Conservation (phyloP, 2,113 vertebrate genomes). For the Coturnix japonica region DNA sequence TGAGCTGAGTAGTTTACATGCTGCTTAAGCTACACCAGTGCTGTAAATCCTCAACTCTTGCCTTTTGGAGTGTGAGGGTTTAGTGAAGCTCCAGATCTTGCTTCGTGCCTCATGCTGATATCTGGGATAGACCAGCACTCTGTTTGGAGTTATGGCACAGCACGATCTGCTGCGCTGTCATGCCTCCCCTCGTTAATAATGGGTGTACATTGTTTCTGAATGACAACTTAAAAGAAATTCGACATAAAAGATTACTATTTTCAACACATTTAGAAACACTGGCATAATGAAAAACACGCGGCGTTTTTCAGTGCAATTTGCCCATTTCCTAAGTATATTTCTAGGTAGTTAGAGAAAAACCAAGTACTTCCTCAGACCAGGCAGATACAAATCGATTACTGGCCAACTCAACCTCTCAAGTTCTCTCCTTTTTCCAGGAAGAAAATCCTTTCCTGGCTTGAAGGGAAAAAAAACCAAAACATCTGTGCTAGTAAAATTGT, state of each 20-base stretch:
- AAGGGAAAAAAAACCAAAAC: neutral
- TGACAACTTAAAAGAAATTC: conserved; percentile 4
- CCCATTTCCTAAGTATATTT: neutral
- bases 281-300: conserved; percentile 35
- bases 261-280: neutral
- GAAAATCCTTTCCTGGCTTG: neutral
- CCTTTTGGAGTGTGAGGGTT: accelerated
- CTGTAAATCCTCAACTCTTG: neutral
- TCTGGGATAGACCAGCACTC: neutral
- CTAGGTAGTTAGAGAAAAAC: conserved; percentile 24
- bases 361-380: conserved; percentile 33
- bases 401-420: conserved; percentile 23
- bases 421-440: conserved; percentile 9
- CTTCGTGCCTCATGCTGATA: neutral
- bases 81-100: neutral
- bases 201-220: neutral
- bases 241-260: neutral
- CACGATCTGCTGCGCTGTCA: neutral
- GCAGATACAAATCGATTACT: neutral
- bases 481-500: neutral
- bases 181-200: neutral
- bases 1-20: neutral
- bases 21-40: neutral
- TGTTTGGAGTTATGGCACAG: neutral
- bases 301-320: neutral